A percentile compares a stretch with the other conserved stretches of the same genome.
phyloP scores from a whole-genome alignment of 1,140 invertebrate species.

The Himalopsyche phryganea region DNA sequence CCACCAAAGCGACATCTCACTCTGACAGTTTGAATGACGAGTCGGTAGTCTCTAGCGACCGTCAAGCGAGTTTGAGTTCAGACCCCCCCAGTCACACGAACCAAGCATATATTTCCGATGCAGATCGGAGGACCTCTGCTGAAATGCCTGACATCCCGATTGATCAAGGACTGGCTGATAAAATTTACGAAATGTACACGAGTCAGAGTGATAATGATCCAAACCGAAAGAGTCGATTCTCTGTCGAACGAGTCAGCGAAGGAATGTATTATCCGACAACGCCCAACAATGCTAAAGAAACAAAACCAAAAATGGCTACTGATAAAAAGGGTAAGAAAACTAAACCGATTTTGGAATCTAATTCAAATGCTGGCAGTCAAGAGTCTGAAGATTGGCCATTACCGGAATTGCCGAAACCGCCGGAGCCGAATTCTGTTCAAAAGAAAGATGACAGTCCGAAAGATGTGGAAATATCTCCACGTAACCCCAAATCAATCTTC shows the following conservation, averaged over 20 bases:
- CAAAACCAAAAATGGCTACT: conserved; percentile 33
- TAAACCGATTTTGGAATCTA: conserved; percentile 23
- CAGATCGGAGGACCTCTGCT: conserved; percentile 71
- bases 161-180: conserved; percentile 52
- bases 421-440: conserved; percentile 32
- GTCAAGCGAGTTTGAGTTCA: conserved; percentile 79
- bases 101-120: conserved; percentile 68
- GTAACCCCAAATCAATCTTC: conserved; percentile 44
- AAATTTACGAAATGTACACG: conserved; percentile 54
- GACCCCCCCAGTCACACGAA: conserved; percentile 71
- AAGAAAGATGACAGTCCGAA: conserved; percentile 35
- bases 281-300: conserved; percentile 36
- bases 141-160: conserved; percentile 79
- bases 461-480: conserved; percentile 39
- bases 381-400: conserved; percentile 69
- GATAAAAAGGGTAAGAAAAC: conserved; percentile 31
- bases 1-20: conserved; percentile 74
- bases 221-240: conserved; percentile 30
- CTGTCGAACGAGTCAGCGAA: conserved; percentile 30
- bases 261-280: conserved; percentile 31
- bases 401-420: conserved; percentile 56
- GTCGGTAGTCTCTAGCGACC: conserved; percentile 75
- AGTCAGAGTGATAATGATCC: conserved; percentile 44
- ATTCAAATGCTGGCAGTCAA: conserved; percentile 56
- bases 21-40: conserved; percentile 81